These are phyloP conservation scores for Pholis gunnellus DNA, from an alignment of 2,113 vertebrate genomes.

Conservation along the genomic window DNA sequence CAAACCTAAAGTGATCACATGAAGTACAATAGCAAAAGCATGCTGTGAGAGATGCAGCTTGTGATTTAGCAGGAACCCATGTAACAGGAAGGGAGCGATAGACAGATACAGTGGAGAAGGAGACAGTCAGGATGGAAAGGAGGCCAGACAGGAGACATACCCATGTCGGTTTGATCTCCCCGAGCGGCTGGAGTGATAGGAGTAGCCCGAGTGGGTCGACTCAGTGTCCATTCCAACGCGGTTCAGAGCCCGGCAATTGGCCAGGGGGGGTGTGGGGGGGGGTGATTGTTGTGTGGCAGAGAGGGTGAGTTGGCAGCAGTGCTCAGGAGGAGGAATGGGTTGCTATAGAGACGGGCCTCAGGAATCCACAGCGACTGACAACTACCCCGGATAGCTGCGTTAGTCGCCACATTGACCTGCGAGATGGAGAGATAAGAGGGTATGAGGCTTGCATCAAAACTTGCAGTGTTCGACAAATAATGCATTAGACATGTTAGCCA, in stretches of 20 bases:
- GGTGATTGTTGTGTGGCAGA: constrained; percentile 47
- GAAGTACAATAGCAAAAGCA: not conserved
- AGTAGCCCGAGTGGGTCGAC: constrained; percentile 95
- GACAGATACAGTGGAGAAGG: constrained; percentile 12
- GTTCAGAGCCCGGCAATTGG: constrained; percentile 51
- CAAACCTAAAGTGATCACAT: not conserved
- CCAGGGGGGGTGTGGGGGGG: constrained; percentile 34
- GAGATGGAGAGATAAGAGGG: constrained; percentile 24
- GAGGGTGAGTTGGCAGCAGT: constrained; percentile 38
- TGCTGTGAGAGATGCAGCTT: not conserved
- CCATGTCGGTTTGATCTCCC: constrained; percentile 92
- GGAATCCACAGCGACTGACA: constrained; percentile 63
- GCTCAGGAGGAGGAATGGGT: constrained; percentile 60
- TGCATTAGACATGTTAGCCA: not conserved
- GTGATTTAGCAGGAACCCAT: constrained; percentile 14
- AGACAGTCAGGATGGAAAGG: constrained; percentile 19
- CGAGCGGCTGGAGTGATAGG: constrained; percentile 93
- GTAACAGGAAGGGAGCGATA: not conserved
- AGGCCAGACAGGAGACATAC: constrained; percentile 79
- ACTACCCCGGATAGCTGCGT: constrained; percentile 61
- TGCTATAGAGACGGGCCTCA: constrained; percentile 71
- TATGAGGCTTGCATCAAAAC: not conserved
- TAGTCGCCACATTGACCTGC: constrained; percentile 74
- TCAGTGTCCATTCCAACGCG: constrained; percentile 91
- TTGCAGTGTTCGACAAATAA: constrained; percentile 13